phyloP scores from a whole-genome alignment of 2,888 invertebrate genomes.

The Acronicta aceris region DNA sequence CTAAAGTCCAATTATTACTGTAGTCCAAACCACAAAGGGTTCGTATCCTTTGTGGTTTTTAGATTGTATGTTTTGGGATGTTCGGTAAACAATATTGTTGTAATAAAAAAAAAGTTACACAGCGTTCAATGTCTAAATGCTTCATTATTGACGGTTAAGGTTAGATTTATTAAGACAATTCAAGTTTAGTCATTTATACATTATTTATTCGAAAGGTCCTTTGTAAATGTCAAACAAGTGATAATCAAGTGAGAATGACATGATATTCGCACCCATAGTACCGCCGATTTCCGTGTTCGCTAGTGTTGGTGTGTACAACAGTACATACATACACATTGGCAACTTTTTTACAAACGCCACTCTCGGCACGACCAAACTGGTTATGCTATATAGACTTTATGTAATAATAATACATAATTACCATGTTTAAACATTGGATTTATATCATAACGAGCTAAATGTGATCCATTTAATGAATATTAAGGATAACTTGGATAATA shows the following conservation, averaged over 20 bases:
- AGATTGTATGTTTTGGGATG: no score
- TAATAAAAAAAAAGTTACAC: no score
- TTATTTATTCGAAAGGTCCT: no score
- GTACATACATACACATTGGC: slow-evolving; percentile 31
- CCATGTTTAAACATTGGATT: slow-evolving; percentile 19
- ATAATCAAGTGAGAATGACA: slow-evolving; percentile 44
- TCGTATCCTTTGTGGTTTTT: no score
- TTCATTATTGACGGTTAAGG: no score
- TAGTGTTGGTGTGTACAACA: slow-evolving; percentile 28
- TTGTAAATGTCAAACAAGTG: slow-evolving; percentile 20
- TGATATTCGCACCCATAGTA: slow-evolving; percentile 22
- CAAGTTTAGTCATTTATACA: no score
- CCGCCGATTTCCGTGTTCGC: neutral
- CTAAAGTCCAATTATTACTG: no score
- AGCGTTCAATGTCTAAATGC: no score
- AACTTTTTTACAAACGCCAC: slow-evolving; percentile 38
- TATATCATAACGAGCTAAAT: slow-evolving; percentile 29
- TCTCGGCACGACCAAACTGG: slow-evolving; percentile 34
- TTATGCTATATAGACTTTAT: slow-evolving; percentile 34
- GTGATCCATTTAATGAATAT: slow-evolving; percentile 5
- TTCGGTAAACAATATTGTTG: no score
- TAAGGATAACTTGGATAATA: slow-evolving; percentile 19
- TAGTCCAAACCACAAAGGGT: no score
- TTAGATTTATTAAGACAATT: no score
- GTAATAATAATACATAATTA: slow-evolving; percentile 34